Evolutionary conservation across 2,888 invertebrate genomes (phyloP).

Genomic region (Volucella inflata): DNA sequence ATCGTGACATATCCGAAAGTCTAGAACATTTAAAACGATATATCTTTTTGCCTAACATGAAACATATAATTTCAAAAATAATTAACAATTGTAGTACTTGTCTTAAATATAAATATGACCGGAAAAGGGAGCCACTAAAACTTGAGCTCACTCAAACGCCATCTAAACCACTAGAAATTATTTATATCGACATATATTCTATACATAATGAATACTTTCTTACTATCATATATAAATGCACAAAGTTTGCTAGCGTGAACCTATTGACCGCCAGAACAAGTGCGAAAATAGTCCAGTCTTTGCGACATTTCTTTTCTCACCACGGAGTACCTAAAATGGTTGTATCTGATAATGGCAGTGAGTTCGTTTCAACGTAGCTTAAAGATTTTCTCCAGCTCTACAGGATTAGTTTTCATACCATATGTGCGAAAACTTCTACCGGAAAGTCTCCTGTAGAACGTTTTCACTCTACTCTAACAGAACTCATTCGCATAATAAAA

Average conservation of each 20-base stretch:
- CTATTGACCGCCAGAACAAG: constrained; percentile 50
- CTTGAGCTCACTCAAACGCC: too few relatives aligned
- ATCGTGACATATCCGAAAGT: too few relatives aligned
- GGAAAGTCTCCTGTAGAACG: constrained; percentile 28
- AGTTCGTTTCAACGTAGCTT: constrained; percentile 56
- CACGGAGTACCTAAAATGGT: constrained; percentile 63
- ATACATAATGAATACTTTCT: constrained; percentile 20
- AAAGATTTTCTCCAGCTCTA: constrained; percentile 29
- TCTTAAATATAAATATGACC: too few relatives aligned
- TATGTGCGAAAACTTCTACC: constrained; percentile 21
- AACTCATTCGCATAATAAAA: too few relatives aligned
- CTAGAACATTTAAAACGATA: too few relatives aligned
- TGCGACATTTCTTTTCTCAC: constrained; percentile 38
- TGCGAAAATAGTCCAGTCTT: constrained; percentile 51
- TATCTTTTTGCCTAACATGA: background rate
- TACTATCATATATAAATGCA: constrained; percentile 71
- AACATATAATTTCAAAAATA: too few relatives aligned
- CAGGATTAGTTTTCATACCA: constrained; percentile 22
- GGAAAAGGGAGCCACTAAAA: too few relatives aligned
- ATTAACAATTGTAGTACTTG: too few relatives aligned
- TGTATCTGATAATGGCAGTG: constrained; percentile 65
- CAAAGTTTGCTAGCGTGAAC: constrained; percentile 64
- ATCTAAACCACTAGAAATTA: too few relatives aligned
- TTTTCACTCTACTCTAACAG: constrained; percentile 22
- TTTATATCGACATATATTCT: constrained; percentile 25